Conservation (phyloP, 2,797 vertebrate genomes). For the Phalanger gymnotis region DNA sequence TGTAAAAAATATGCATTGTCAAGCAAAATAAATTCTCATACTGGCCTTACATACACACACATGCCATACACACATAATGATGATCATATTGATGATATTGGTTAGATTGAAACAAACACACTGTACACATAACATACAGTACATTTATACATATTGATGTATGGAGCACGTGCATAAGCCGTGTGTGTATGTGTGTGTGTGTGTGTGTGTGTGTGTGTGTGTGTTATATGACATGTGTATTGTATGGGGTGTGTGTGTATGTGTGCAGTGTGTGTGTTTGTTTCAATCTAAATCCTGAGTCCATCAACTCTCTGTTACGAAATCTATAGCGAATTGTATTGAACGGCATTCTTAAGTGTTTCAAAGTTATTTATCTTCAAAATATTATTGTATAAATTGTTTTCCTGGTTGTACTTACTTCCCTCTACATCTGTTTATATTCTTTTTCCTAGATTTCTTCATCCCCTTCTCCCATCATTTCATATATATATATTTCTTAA, state of each 20-base stretch:
- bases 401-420: not conserved
- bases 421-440: not conserved
- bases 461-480: too few relatives aligned
- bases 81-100: too few relatives aligned
- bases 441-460: too few relatives aligned
- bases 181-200: too few relatives aligned
- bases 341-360: not conserved
- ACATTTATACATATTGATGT: not conserved
- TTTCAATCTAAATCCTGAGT: not conserved
- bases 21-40: not conserved
- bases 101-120: too few relatives aligned
- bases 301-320: not conserved
- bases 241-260: too few relatives aligned
- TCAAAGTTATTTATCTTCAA: not conserved
- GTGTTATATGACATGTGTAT: too few relatives aligned
- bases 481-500: too few relatives aligned
- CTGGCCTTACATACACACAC: not conserved
- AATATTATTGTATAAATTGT: not conserved
- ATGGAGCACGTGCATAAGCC: too few relatives aligned
- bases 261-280: not conserved
- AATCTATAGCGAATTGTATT: not conserved
- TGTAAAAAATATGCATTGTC: too few relatives aligned
- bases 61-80: not conserved
- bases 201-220: too few relatives aligned
- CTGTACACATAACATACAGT: not conserved